These are phyloP conservation scores for Cottus gobio DNA, from an alignment of 2,113 vertebrate genomes.

Conservation along the genomic window DNA sequence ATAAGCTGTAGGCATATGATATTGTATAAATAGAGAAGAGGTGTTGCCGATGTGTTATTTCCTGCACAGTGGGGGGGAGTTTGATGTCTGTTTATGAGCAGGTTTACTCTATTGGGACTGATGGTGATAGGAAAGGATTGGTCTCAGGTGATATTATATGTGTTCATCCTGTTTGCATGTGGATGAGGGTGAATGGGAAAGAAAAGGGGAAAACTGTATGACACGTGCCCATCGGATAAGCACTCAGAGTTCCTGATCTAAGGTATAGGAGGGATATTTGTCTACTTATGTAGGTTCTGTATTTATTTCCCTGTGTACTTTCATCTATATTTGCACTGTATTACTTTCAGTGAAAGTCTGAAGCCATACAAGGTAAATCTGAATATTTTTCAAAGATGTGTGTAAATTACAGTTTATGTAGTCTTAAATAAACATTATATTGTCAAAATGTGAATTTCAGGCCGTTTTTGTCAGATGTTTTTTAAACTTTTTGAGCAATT, in stretches of 20 bases:
- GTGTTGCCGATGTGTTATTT: background rate
- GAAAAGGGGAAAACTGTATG: background rate
- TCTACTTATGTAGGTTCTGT: background rate
- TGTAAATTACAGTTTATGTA: background rate
- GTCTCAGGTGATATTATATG: background rate
- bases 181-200: background rate
- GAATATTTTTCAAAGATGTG: background rate
- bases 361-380: background rate
- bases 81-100: background rate
- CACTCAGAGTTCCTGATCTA: background rate
- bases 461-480: background rate
- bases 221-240: background rate
- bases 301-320: background rate
- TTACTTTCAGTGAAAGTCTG: background rate
- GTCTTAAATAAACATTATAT: background rate
- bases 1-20: background rate
- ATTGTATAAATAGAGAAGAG: background rate
- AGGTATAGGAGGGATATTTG: background rate
- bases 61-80: background rate
- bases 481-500: slow-evolving; percentile 1
- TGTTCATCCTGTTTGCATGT: background rate
- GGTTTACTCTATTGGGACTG: background rate
- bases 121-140: background rate
- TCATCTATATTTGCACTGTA: background rate
- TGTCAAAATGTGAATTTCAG: background rate